Evolutionary conservation across 2,113 vertebrate species (phyloP), one percentile per base, ranked within the genome.

Genomic region (Pteropus alecto): DNA sequence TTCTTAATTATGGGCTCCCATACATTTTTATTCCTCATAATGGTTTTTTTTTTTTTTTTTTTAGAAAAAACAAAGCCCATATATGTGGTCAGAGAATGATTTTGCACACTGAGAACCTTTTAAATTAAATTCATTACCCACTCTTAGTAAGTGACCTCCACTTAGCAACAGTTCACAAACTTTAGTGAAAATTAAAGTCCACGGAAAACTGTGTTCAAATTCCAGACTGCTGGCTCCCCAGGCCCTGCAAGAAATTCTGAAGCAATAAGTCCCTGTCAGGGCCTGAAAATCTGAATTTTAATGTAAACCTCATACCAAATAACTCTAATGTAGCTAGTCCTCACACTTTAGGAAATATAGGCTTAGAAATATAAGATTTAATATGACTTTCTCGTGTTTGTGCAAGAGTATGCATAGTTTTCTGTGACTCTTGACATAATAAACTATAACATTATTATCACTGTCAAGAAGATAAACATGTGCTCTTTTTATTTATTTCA

Each of bases 101-200:
- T 94, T 28, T 87, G 19, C 95, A 13, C 41, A 19, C 43, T 90
- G 63, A 30, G 19, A 83, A 83, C 0, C 7, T 78, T 97, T 79
- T 67, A 65, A 54, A 74, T 88, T 92, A 83, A 94, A 95, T 96
- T 76, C 15, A 87, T 79, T 76, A 33, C 68, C 88, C 46, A 71
- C 2, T n/a, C 11, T 96, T 26, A 60, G 68, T 87, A 2, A 63
- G 38, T 71, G 6, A n/a, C 7, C 88, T 92, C 95, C 63, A 70
- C 41, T 95, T 74, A 71, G 54, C 19, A 82, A 30, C 7, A 58
- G 63, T 70, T 93, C 38, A 51, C 63, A 84, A 87, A 88, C 22
- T 87, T 90, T 12, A 56, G 48, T 96, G 51, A 68, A 96, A 87
- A 84, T 82, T 93, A 61, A 87, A 73, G 9, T 67, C 56, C 19